Percentiles rank a stretch among this genome's conserved stretches.
phyloP scores from a whole-genome alignment of 1,140 invertebrate genomes.

The Drosophila orosa region DNA sequence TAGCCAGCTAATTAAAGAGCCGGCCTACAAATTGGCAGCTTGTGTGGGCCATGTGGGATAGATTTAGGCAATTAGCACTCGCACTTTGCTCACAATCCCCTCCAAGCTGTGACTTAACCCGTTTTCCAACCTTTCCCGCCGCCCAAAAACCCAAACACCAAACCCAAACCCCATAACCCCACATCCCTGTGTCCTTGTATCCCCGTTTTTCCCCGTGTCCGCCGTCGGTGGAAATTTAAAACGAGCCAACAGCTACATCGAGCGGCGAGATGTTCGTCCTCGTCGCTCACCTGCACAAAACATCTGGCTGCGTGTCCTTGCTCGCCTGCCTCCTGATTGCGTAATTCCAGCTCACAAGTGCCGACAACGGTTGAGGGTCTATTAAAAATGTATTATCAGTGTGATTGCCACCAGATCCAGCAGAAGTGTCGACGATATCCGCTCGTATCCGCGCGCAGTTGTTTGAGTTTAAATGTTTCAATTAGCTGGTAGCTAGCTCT shows the following conservation, averaged over 20 bases:
- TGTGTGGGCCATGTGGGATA: conserved; percentile 73
- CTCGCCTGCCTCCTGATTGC: conserved; percentile 39
- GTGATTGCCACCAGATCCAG: conserved; percentile 41
- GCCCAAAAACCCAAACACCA: neutral
- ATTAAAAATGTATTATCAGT: conserved; percentile 67
- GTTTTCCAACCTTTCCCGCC: conserved; percentile 1
- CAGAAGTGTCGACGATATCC: conserved; percentile 19
- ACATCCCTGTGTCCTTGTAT: neutral
- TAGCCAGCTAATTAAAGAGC: conserved; percentile 65
- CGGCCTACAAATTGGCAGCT: conserved; percentile 69
- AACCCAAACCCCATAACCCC: conserved; percentile 7
- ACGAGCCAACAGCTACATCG: conserved; percentile 32
- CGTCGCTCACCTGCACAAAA: conserved; percentile 35
- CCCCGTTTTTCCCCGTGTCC: neutral
- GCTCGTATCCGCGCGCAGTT: conserved; percentile 16
- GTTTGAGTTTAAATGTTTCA: conserved; percentile 48
- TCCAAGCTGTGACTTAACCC: conserved; percentile 24
- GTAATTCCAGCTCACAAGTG: conserved; percentile 63
- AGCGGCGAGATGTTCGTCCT: conserved; percentile 21
- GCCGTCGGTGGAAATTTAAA: conserved; percentile 33
- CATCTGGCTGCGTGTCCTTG: conserved; percentile 36
- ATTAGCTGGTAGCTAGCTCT: conserved; percentile 22
- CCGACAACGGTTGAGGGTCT: conserved; percentile 59
- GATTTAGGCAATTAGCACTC: conserved; percentile 71
- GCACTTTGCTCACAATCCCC: conserved; percentile 21